A percentile compares a stretch with the other conserved stretches of the same genome.
Evolutionary conservation across 2,888 invertebrate genomes (phyloP).

Genomic region (Cheilosia variabilis): DNA sequence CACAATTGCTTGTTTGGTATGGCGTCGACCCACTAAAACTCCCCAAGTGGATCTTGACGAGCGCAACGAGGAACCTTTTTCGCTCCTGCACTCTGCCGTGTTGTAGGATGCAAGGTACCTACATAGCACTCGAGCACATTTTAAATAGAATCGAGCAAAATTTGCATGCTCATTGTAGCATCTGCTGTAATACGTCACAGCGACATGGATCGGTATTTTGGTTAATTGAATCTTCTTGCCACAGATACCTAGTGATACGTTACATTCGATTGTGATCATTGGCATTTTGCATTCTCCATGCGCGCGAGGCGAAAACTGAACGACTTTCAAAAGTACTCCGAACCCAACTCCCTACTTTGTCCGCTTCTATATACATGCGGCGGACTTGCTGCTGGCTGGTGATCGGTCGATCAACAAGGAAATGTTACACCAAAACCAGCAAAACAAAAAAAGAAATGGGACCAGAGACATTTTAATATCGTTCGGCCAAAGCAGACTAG

Average conservation of each 20-base stretch:
- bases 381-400: conserved; percentile 38
- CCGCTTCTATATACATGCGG: conserved; percentile 36
- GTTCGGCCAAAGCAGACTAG: conserved; percentile 61
- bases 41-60: conserved; percentile 72
- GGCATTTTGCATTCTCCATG: conserved; percentile 44
- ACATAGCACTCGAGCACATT: conserved; percentile 37
- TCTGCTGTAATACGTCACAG: conserved; percentile 65
- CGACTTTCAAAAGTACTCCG: conserved; percentile 68
- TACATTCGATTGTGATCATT: conserved; percentile 60
- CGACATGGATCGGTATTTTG: conserved; percentile 58
- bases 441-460: conserved; percentile 57
- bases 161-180: conserved; percentile 57
- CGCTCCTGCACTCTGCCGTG: conserved; percentile 34
- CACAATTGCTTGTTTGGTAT: conserved; percentile 73
- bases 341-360: conserved; percentile 53
- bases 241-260: conserved; percentile 67
- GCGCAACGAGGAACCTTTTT: conserved; percentile 53
- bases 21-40: conserved; percentile 73
- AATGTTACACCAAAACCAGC: conserved; percentile 66
- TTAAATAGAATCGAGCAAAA: conserved; percentile 45
- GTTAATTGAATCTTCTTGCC: conserved; percentile 73
- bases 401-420: conserved; percentile 72
- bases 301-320: conserved; percentile 31
- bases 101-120: conserved; percentile 42
- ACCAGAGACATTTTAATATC: conserved; percentile 74